Evolutionary conservation across 2,888 invertebrate species (phyloP).

Genomic region (Cataglyphis altisquamis): DNA sequence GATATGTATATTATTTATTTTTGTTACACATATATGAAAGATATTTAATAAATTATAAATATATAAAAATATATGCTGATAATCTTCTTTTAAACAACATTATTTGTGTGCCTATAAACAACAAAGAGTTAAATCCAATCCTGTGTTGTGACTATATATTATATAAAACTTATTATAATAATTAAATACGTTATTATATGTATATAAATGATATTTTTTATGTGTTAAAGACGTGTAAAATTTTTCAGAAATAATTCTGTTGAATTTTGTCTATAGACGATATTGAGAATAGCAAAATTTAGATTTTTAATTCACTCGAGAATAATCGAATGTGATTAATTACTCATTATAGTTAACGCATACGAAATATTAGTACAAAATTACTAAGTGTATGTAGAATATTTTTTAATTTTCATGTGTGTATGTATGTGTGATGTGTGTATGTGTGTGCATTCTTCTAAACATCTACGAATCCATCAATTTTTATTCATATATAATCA

Average conservation of each 20-base stretch:
- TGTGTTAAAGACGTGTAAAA: constrained; percentile 77
- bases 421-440: background rate
- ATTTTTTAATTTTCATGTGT: constrained; percentile 49
- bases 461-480: constrained; percentile 21
- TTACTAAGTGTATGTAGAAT: constrained; percentile 65
- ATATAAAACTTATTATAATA: constrained; percentile 54
- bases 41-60: constrained; percentile 16
- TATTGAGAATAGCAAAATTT: constrained; percentile 46
- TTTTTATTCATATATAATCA: background rate
- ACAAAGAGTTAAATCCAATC: background rate
- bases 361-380: constrained; percentile 76
- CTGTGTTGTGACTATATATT: constrained; percentile 42
- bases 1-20: constrained; percentile 17
- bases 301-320: constrained; percentile 51
- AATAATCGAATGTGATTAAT: constrained; percentile 63
- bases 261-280: constrained; percentile 58
- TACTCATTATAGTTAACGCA: constrained; percentile 48
- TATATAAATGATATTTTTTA: constrained; percentile 68
- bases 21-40: background rate
- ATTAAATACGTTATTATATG: constrained; percentile 62
- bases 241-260: constrained; percentile 72
- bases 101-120: background rate
- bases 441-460: constrained; percentile 4
- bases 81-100: background rate
- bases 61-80: background rate